Percentiles rank a stretch among this genome's conserved stretches.
Evolutionary conservation across 2,888 invertebrate species (phyloP).

Genomic region (Drosophila affinis): DNA sequence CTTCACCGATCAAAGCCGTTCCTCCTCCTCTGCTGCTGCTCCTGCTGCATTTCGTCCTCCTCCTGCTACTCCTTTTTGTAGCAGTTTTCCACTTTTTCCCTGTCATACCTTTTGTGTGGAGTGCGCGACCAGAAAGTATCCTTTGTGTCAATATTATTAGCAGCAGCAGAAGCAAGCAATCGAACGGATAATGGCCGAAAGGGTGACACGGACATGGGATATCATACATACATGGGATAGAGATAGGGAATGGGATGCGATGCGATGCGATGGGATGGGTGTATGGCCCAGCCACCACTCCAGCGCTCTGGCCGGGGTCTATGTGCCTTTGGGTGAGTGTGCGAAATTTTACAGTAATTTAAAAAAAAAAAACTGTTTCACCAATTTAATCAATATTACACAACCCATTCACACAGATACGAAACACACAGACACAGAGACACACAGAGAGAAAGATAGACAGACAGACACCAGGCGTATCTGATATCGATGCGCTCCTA

Average conservation of each 20-base stretch:
- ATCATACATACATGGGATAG: neutral
- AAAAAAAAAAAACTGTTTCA: slow-evolving; percentile 72
- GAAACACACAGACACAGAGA: slow-evolving; percentile 23
- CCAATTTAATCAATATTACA: slow-evolving; percentile 83
- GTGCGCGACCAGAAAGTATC: slow-evolving; percentile 79
- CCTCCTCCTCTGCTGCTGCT: slow-evolving; percentile 24
- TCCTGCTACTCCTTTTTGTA: slow-evolving; percentile 24
- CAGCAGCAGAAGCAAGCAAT: slow-evolving; percentile 57
- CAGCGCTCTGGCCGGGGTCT: neutral
- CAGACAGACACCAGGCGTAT: slow-evolving; percentile 61
- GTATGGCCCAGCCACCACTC: slow-evolving; percentile 10
- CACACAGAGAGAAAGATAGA: neutral
- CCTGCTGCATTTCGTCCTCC: slow-evolving; percentile 61
- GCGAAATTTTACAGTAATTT: slow-evolving; percentile 83
- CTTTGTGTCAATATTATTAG: slow-evolving; percentile 82
- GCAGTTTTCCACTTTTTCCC: slow-evolving; percentile 47
- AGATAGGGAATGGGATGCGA: neutral
- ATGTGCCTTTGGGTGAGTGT: slow-evolving; percentile 66
- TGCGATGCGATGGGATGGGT: too few relatives aligned
- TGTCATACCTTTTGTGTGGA: slow-evolving; percentile 80
- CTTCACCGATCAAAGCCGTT: slow-evolving; percentile 81
- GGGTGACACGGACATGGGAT: slow-evolving; percentile 60
- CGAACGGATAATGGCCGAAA: slow-evolving; percentile 71
- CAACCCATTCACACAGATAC: slow-evolving; percentile 60
- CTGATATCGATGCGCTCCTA: slow-evolving; percentile 67